Evolutionary conservation across 2,888 invertebrate genomes (phyloP).

Genomic region (Mythimna ferrago): DNA sequence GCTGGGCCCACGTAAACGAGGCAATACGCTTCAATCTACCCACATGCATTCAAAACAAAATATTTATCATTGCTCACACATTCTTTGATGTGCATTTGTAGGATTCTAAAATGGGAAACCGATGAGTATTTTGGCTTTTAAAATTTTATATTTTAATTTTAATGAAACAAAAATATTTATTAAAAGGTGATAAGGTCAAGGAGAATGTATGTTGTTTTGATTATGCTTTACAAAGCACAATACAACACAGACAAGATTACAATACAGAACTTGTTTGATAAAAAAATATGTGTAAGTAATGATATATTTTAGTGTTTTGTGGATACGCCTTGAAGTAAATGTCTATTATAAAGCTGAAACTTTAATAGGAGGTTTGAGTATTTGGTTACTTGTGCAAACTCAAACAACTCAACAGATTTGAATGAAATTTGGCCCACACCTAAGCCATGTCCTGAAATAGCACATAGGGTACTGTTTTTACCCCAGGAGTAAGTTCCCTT

Average conservation of each 20-base stretch:
- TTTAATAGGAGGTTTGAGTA: too few relatives aligned
- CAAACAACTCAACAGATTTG: too few relatives aligned
- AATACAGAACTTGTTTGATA: neutral
- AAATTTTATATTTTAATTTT: conserved; percentile 1
- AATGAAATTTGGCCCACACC: too few relatives aligned
- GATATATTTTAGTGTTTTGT: neutral
- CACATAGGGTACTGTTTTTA: too few relatives aligned
- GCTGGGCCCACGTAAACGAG: too few relatives aligned
- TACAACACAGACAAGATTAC: too few relatives aligned
- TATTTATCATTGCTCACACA: conserved; percentile 29
- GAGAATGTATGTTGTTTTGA: neutral
- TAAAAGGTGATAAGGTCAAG: conserved; percentile 21
- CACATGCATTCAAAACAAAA: conserved; percentile 32
- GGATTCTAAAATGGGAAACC: conserved; percentile 22
- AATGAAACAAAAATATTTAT: conserved; percentile 13
- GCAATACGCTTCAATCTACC: conserved; percentile 12
- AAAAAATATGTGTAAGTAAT: neutral
- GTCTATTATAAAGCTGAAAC: too few relatives aligned
- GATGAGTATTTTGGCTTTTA: conserved; percentile 19
- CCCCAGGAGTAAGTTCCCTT: too few relatives aligned
- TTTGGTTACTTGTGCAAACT: too few relatives aligned
- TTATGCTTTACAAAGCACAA: too few relatives aligned
- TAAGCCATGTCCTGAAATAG: too few relatives aligned
- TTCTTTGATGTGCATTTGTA: conserved; percentile 58
- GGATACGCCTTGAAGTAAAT: neutral